Conservation (phyloP, 1,140 invertebrate genomes). For the Campoletis sonorensis region DNA sequence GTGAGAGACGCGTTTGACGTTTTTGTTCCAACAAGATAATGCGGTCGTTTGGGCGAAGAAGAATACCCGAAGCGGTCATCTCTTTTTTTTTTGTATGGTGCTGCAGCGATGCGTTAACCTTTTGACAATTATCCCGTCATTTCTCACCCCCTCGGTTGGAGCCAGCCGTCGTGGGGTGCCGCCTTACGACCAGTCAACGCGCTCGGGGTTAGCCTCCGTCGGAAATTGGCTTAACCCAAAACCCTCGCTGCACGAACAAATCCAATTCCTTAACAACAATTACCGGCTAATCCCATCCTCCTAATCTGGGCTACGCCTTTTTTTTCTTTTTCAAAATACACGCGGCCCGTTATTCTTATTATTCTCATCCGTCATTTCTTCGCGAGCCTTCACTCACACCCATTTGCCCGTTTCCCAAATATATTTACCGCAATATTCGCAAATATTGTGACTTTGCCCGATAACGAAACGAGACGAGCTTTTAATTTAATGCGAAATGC, state of each 20-base stretch:
- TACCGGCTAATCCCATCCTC: slow-evolving; percentile 53
- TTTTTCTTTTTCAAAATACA: background rate
- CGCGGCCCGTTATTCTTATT: slow-evolving; percentile 25
- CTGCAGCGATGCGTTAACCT: slow-evolving; percentile 53
- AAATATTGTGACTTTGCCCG: too few relatives aligned
- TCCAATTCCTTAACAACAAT: slow-evolving; percentile 64
- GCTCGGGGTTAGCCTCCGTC: slow-evolving; percentile 34
- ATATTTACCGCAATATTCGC: too few relatives aligned
- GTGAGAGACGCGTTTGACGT: slow-evolving; percentile 22
- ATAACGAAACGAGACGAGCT: slow-evolving; percentile 16
- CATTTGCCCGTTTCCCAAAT: too few relatives aligned
- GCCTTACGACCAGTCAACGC: background rate
- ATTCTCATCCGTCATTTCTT: too few relatives aligned
- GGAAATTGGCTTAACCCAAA: slow-evolving; percentile 62
- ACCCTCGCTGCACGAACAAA: slow-evolving; percentile 49
- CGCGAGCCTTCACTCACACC: too few relatives aligned
- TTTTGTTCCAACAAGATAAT: slow-evolving; percentile 26
- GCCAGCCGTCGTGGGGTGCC: background rate
- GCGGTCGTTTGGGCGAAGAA: background rate
- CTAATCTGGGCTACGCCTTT: background rate
- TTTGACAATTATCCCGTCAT: slow-evolving; percentile 41
- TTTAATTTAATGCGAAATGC: slow-evolving; percentile 20
- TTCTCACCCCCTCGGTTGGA: background rate
- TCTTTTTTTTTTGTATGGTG: background rate
- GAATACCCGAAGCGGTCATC: background rate